Percentiles rank a stretch among this genome's conserved stretches.
phyloP scores from a whole-genome alignment of 2,888 invertebrate species.

The Punctoribates punctum region DNA sequence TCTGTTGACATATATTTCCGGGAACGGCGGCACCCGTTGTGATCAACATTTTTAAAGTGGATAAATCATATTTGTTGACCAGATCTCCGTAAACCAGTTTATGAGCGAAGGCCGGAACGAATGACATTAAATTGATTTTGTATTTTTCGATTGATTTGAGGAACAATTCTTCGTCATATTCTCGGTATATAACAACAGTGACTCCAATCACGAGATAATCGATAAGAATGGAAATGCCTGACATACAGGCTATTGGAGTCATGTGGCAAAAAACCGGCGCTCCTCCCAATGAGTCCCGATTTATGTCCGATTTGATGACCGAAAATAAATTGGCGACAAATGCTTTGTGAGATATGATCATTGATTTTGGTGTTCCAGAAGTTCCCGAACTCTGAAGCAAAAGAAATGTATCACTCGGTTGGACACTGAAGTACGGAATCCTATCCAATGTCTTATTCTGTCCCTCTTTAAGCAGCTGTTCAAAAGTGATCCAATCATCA shows the following conservation, averaged over 20 bases:
- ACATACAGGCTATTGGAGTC: not conserved
- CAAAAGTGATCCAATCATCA: not conserved
- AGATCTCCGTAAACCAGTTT: not conserved
- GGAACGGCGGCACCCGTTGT: not conserved
- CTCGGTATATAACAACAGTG: not conserved
- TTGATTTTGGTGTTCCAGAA: slow-evolving; percentile 30
- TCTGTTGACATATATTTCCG: not conserved
- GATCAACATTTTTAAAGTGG: not conserved
- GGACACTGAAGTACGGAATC: slow-evolving; percentile 6
- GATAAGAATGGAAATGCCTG: not conserved
- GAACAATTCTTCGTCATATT: not conserved
- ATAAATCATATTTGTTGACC: slow-evolving; percentile 17
- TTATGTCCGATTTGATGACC: not conserved
- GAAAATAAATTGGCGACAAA: not conserved
- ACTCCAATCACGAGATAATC: not conserved
- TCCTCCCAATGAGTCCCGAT: not conserved
- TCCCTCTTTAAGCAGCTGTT: not conserved
- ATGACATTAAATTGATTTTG: not conserved
- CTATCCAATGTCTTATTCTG: not conserved
- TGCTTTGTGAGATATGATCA: not conserved
- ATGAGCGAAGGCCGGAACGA: not conserved
- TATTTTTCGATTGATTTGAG: not conserved
- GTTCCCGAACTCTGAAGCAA: slow-evolving; percentile 12
- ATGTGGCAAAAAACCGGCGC: not conserved
- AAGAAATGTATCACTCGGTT: not conserved